Base-by-base conservation (phyloP, 2,797 vertebrate genomes). In the Tokudaia muenninki region DNA sequence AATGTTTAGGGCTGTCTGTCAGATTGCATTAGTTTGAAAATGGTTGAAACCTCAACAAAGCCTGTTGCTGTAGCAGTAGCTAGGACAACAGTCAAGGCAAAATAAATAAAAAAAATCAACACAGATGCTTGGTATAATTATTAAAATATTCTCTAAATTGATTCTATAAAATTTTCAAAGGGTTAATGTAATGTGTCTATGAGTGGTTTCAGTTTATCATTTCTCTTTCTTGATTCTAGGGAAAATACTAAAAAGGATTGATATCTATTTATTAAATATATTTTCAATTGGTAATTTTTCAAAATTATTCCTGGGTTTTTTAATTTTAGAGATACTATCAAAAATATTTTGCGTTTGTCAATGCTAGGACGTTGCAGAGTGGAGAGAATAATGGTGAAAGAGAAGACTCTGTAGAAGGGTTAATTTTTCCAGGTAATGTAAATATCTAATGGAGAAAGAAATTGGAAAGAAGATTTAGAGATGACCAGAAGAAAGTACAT, bases 231-330 rank as follows among this genome's bases (percentile, higher is more conserved):
- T 84, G 41, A 88, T 79, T 16, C 84, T 92, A 57, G 59, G 74
- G 92, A 44, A 81, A 89, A 90, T 84, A 13, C 44, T 78, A 84
- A 90, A 22, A 95, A 72, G 52, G 6, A 55, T 87, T 93, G 81
- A 75, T 11, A 41, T 34, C 88, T 70, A 94, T 84, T 96, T 91
- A 37, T 74, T 90, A 96, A 95, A 70, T 92, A 92, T 95, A 89
- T 88, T 90, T 92, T 94, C 86, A 21, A 72, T 92, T 91, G 77
- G 70, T 34, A 63, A 89, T 65, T 93, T 24, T 81, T 87, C 34
- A 91, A 95, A 95, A 52, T 34, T 90, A 57, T n/a, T 65, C 92
- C 87, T 77, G 14, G 17, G 17, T 31, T 65, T 86, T 67, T 22
- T 11, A 67, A 84, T 91, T 95, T 95, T 78, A 67, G 63, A 78